phyloP scores from a whole-genome alignment of 2,888 invertebrate species.

The Loripinus fragilis region DNA sequence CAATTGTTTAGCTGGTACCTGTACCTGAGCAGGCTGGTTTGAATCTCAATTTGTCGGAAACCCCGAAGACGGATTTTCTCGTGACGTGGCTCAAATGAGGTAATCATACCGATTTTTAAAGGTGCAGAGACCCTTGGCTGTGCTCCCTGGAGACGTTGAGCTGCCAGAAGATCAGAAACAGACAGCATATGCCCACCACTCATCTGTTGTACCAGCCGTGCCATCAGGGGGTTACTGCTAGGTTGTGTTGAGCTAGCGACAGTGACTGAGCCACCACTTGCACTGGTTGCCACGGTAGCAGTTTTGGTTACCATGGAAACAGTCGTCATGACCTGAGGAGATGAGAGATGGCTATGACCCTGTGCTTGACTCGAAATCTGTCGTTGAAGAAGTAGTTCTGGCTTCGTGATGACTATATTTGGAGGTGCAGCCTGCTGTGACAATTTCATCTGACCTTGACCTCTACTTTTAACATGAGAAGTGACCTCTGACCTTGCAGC shows the following conservation, averaged over 20 bases:
- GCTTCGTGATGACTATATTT: slow-evolving; percentile 32
- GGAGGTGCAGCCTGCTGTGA: slow-evolving; percentile 38
- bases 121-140: slow-evolving; percentile 56
- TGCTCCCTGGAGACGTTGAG: slow-evolving; percentile 53
- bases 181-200: slow-evolving; percentile 74
- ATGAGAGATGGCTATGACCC: slow-evolving; percentile 37
- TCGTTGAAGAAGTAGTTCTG: slow-evolving; percentile 49
- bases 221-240: slow-evolving; percentile 69
- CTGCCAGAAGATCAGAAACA: slow-evolving; percentile 72
- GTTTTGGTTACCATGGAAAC: slow-evolving; percentile 48
- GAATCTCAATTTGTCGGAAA: too few relatives aligned
- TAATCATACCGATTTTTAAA: slow-evolving; percentile 70
- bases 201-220: slow-evolving; percentile 75
- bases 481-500: neutral
- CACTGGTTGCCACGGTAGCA: slow-evolving; percentile 45
- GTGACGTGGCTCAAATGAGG: too few relatives aligned
- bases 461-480: neutral
- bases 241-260: slow-evolving; percentile 46
- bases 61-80: too few relatives aligned
- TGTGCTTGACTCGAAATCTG: slow-evolving; percentile 38
- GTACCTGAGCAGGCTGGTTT: too few relatives aligned
- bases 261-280: slow-evolving; percentile 34
- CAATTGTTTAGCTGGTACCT: too few relatives aligned
- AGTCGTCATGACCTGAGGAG: slow-evolving; percentile 42
- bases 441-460: slow-evolving; percentile 49